A percentile compares a stretch with the other conserved stretches of the same genome.
Conservation (phyloP, 2,888 invertebrate genomes). For the Ischnura elegans region DNA sequence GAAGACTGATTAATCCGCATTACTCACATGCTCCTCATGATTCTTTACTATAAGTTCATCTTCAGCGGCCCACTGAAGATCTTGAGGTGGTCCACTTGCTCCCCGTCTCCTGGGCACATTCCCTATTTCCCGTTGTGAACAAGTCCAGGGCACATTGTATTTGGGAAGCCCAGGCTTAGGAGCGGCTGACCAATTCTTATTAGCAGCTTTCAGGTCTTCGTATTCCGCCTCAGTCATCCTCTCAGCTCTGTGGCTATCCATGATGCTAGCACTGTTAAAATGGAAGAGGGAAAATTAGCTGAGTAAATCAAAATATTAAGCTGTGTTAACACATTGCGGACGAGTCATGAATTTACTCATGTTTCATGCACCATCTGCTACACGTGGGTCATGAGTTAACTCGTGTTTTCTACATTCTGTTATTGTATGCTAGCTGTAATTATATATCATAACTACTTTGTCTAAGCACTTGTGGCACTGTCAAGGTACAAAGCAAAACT, state of each 20-base stretch:
- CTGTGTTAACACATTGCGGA: too few relatives aligned
- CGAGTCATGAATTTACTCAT: too few relatives aligned
- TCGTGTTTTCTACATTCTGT: too few relatives aligned
- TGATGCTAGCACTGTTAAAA: neutral
- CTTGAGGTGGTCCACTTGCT: constrained; percentile 73
- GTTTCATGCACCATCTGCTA: too few relatives aligned
- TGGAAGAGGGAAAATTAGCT: too few relatives aligned
- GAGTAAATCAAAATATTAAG: too few relatives aligned
- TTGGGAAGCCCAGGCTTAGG: constrained; percentile 50
- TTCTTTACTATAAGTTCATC: constrained; percentile 82
- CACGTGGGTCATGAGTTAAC: too few relatives aligned
- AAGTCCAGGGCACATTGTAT: constrained; percentile 70
- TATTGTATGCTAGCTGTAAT: too few relatives aligned
- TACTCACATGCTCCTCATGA: constrained; percentile 82
- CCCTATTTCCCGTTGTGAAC: constrained; percentile 70
- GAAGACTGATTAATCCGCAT: too few relatives aligned
- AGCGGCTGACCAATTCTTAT: neutral
- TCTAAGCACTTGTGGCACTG: too few relatives aligned
- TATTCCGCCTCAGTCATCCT: constrained; percentile 22
- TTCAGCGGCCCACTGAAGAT: constrained; percentile 83
- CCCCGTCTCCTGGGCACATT: constrained; percentile 69
- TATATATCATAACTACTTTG: too few relatives aligned
- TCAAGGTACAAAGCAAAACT: too few relatives aligned
- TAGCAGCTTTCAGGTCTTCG: constrained; percentile 39
- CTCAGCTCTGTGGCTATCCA: constrained; percentile 56